Evolutionary conservation across 2,888 invertebrate species (phyloP), one percentile per base, ranked within the genome.

Genomic region (Apamea epomidion): DNA sequence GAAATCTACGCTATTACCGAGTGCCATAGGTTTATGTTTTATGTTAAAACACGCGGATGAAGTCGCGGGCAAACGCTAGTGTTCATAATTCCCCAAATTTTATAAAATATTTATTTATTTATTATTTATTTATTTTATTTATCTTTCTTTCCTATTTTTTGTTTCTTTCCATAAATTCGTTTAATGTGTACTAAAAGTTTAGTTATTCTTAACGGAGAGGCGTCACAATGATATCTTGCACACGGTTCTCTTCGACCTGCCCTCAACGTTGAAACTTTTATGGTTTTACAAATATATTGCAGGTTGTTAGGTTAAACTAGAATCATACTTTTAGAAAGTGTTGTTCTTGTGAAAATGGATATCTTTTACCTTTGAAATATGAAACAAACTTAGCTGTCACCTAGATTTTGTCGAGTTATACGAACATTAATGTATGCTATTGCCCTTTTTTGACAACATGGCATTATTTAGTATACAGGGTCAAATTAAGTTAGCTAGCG

Each of bases 191-290:
- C 2, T 75, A 82, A 81, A 82, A 14, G 37, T 65, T 42, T 2
- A 21, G 69, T 82, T 77, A 73, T 73, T 82, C 29, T 18, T n/a
- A 69, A 82, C 37, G 16, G n/a, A 62, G 10, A 32, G 18, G 8
- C 70, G 70, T 71, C 71, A 67, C 10, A 67, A 54, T 48, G 18
- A 25, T 65, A 32, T 78, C 54, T 83, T 79, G 83, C 82, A 71
- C 82, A 83, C 82, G 82, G 62, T 70, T 70, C 68, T 54, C 37
- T 54, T 7, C 0, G 1, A 8, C 58, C 58, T 74, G 58, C 37
- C 29, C 12, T 67, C 21, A 32, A 25, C 29, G 83, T 18, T 83
- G 54, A 83, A 32, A 67, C 60, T 79, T 83, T 83, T 62, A 83
- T 62, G 70, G 54, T 83, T 74, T 78, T 51, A 60, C 83, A 37